Evolutionary conservation across 1,140 invertebrate species (phyloP).

Genomic region (Sitobion miscanthi): DNA sequence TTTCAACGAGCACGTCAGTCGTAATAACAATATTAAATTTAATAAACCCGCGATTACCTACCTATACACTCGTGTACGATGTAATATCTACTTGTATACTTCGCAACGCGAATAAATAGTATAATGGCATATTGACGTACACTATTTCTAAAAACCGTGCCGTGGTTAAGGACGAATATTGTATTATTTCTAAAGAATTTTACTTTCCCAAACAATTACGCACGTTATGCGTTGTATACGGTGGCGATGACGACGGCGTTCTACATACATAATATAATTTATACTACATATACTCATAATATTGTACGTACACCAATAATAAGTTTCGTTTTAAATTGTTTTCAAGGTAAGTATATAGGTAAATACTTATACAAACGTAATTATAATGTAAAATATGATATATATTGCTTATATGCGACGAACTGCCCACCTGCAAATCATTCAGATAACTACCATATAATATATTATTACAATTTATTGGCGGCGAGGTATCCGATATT

Average conservation of each 20-base stretch:
- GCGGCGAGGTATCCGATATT: not conserved
- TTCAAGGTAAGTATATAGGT: not conserved
- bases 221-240: not conserved
- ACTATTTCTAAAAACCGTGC: not conserved
- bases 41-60: not conserved
- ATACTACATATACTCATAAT: not conserved
- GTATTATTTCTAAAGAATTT: constrained; percentile 37
- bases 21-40: constrained; percentile 16
- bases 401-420: not conserved
- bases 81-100: not conserved
- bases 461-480: not conserved
- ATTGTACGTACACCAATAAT: not conserved
- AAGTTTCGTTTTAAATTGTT: not conserved
- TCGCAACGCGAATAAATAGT: not conserved
- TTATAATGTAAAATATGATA: not conserved
- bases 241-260: not conserved
- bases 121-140: constrained; percentile 4
- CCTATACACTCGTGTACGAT: not conserved
- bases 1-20: not conserved
- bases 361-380: not conserved
- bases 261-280: not conserved
- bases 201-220: constrained; percentile 25
- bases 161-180: constrained; percentile 31
- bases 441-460: not conserved
- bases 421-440: not conserved